Evolutionary conservation across 2,113 vertebrate species (phyloP).

Genomic region (Embiotoca jacksoni): DNA sequence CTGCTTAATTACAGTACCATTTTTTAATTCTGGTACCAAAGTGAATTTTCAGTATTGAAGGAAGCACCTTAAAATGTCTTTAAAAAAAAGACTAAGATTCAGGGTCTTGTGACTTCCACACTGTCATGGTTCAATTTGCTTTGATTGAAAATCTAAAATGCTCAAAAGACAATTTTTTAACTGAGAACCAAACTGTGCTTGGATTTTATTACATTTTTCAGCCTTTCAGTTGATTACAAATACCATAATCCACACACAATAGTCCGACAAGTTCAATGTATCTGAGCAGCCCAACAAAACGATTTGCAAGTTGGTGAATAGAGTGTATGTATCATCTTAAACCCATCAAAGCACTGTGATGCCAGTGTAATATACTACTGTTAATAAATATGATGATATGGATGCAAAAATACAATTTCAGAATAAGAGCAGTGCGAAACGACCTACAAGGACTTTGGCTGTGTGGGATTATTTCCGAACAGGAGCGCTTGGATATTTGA

Average conservation of each 20-base stretch:
- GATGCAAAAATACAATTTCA: slow-evolving; percentile 4
- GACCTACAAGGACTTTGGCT: slow-evolving; percentile 6
- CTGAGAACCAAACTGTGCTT: slow-evolving; percentile 26
- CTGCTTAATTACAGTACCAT: too few relatives aligned
- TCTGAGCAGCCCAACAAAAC: not conserved
- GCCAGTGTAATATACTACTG: not conserved
- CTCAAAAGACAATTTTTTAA: slow-evolving; percentile 19
- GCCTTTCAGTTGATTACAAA: slow-evolving; percentile 18
- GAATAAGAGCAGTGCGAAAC: not conserved
- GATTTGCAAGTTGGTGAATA: slow-evolving; percentile 1
- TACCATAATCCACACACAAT: not conserved
- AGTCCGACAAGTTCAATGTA: not conserved
- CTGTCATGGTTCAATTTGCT: slow-evolving; percentile 18
- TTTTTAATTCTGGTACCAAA: not conserved
- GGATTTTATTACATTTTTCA: not conserved
- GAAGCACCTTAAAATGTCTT: slow-evolving; percentile 5
- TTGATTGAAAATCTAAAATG: slow-evolving; percentile 17
- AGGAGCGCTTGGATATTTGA: slow-evolving; percentile 34
- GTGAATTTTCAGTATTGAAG: slow-evolving; percentile 2
- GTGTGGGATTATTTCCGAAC: slow-evolving; percentile 21
- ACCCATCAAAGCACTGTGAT: not conserved
- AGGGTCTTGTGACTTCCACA: slow-evolving; percentile 8
- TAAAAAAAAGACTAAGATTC: not conserved
- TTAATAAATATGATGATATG: not conserved
- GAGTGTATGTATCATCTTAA: not conserved